phyloP scores from a whole-genome alignment of 2,888 invertebrate species.

The Elysia crispata region DNA sequence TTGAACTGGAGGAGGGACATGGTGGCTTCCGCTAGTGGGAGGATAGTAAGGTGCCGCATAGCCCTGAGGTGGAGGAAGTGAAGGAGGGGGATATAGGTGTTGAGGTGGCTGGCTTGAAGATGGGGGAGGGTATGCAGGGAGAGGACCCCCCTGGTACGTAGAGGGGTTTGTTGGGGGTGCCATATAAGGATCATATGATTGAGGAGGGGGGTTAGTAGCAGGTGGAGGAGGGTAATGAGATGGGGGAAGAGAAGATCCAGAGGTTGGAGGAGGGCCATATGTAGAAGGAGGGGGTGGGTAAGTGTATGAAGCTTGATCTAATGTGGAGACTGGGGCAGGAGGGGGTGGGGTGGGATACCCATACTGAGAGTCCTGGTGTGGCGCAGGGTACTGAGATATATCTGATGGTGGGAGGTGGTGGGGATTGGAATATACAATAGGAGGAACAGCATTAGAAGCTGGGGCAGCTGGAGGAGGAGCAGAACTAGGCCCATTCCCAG shows the following conservation, averaged over 20 bases:
- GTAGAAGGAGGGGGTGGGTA: conserved; percentile 42
- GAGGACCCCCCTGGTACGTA: conserved; percentile 13
- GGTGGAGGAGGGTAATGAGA: conserved; percentile 46
- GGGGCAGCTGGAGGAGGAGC: conserved; percentile 42
- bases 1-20: conserved; percentile 44
- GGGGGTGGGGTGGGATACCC: conserved; percentile 31
- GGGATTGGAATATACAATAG: conserved; percentile 34
- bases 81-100: conserved; percentile 41
- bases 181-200: conserved; percentile 46
- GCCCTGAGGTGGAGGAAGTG: conserved; percentile 46
- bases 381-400: conserved; percentile 49
- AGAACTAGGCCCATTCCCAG: conserved; percentile 53
- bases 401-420: conserved; percentile 32
- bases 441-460: conserved; percentile 29
- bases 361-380: no score
- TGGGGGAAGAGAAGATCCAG: conserved; percentile 42
- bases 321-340: conserved; percentile 30
- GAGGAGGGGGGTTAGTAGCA: conserved; percentile 46
- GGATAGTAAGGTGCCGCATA: conserved; percentile 48
- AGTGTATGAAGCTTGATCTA: background rate
- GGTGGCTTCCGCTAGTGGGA: conserved; percentile 18
- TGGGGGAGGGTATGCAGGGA: conserved; percentile 44
- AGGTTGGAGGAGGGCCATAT: conserved; percentile 44
- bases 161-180: conserved; percentile 44
- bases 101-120: conserved; percentile 51